Percentiles rank a stretch among this genome's conserved stretches.
Conservation (phyloP, 1,140 invertebrate species). For the Rhynchophorus ferrugineus region DNA sequence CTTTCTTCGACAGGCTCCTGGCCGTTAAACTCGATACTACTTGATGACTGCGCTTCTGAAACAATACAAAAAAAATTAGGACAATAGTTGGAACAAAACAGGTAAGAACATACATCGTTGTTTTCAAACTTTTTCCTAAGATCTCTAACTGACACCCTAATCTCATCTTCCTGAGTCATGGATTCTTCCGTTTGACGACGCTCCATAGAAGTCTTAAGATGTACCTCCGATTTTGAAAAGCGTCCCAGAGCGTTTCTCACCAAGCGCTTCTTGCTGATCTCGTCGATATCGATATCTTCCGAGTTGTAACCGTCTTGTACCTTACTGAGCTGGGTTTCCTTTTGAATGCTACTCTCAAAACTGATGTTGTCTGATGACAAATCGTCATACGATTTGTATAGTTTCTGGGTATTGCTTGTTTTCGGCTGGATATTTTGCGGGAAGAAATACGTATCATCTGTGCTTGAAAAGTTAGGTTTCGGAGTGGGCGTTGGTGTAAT, state of each 20-base stretch:
- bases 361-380: slow-evolving; percentile 12
- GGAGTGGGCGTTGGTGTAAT: not conserved
- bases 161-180: slow-evolving; percentile 10
- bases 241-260: slow-evolving; percentile 10
- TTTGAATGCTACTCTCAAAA: not conserved
- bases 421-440: not conserved
- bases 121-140: slow-evolving; percentile 32
- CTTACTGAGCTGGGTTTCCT: not conserved
- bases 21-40: slow-evolving; percentile 69
- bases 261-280: slow-evolving; percentile 13
- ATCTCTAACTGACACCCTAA: slow-evolving; percentile 27
- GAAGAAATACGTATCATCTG: not conserved
- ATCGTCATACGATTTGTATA: slow-evolving; percentile 2
- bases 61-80: slow-evolving; percentile 2
- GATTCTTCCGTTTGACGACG: not conserved
- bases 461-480: slow-evolving; percentile 1
- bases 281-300: slow-evolving; percentile 10
- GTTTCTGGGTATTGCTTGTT: not conserved
- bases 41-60: slow-evolving; percentile 31
- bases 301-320: not conserved
- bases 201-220: not conserved
- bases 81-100: slow-evolving; percentile 1
- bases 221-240: slow-evolving; percentile 4
- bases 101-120: slow-evolving; percentile 22
- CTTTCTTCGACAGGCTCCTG: slow-evolving; percentile 67